Conservation (phyloP, 2,888 invertebrate genomes). For the Parnassius smintheus region DNA sequence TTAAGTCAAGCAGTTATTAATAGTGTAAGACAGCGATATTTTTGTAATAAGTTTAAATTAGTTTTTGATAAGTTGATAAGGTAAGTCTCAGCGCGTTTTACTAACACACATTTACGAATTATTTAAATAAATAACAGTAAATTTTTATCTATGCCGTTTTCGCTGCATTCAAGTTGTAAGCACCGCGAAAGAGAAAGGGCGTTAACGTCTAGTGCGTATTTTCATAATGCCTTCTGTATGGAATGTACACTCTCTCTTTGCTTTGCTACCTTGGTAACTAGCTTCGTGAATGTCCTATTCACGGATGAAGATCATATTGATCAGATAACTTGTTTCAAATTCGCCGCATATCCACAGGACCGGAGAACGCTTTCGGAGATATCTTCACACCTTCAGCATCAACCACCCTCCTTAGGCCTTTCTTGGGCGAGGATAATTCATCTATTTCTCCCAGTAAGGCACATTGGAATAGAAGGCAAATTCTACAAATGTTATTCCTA, state of each 20-base stretch:
- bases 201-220: slow-evolving; percentile 12
- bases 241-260: background rate
- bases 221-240: background rate
- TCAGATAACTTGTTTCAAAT: too few relatives aligned
- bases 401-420: too few relatives aligned
- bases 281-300: slow-evolving; percentile 13
- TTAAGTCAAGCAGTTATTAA: too few relatives aligned
- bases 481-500: too few relatives aligned
- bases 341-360: too few relatives aligned
- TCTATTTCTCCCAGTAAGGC: too few relatives aligned
- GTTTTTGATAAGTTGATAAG: background rate
- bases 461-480: too few relatives aligned
- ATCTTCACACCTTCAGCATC: too few relatives aligned
- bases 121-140: too few relatives aligned
- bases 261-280: slow-evolving; percentile 17
- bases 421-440: too few relatives aligned
- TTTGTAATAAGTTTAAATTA: background rate
- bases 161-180: background rate
- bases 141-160: background rate
- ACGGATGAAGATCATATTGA: background rate
- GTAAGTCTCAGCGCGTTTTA: background rate
- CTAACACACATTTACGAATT: background rate
- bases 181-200: slow-evolving; percentile 10
- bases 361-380: too few relatives aligned
- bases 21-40: too few relatives aligned